These are phyloP conservation scores for Natrix natrix DNA, from an alignment of 2,797 vertebrate species.

Conservation along the genomic window DNA sequence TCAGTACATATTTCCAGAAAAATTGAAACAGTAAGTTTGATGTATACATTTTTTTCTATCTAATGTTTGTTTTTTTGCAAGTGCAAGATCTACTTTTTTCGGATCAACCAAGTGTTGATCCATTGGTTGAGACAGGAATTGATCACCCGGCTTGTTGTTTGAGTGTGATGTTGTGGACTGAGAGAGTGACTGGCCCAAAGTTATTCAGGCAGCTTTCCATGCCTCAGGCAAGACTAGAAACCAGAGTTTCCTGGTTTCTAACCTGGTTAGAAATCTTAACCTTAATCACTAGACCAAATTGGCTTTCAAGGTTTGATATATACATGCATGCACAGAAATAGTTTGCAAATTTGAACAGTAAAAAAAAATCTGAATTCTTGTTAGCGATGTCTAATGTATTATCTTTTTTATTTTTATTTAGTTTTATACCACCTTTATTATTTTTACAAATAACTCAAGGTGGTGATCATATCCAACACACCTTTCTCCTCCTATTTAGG, in stretches of 20 bases:
- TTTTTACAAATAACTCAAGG: neutral
- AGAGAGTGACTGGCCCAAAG: neutral
- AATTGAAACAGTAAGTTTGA: slow-evolving; percentile 80
- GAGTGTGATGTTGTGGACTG: neutral
- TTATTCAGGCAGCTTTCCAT: neutral
- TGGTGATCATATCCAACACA: neutral
- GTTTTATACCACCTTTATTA: neutral
- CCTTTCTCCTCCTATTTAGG: neutral
- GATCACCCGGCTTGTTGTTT: neutral
- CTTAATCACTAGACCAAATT: too few species aligned
- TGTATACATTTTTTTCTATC: neutral
- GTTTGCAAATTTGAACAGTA: neutral
- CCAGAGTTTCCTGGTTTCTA: too few species aligned
- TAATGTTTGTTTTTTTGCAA: neutral
- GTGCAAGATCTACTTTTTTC: neutral
- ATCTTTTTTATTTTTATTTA: too few species aligned
- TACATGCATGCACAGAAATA: too few species aligned
- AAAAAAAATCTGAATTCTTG: neutral
- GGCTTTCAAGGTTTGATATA: too few species aligned
- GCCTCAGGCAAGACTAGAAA: too few species aligned
- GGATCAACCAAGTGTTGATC: neutral
- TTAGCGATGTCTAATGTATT: neutral
- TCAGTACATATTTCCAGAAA: slow-evolving; percentile 86
- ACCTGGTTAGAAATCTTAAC: too few species aligned
- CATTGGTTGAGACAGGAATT: neutral